A percentile compares a stretch with the other conserved stretches of the same genome.
Evolutionary conservation across 2,113 vertebrate species (phyloP).

Genomic region (Eclectus roratus): DNA sequence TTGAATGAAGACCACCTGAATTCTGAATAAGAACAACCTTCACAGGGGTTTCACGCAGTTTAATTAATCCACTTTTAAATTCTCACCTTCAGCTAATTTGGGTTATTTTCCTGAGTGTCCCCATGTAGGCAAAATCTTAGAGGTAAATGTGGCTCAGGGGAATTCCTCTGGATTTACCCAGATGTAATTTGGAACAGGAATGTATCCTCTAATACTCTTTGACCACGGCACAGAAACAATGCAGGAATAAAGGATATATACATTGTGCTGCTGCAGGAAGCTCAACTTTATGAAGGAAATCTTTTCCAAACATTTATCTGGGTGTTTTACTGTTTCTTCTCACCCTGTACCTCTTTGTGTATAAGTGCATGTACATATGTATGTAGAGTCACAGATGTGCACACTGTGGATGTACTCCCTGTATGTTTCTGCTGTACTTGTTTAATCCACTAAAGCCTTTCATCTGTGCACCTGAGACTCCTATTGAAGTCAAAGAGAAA

Average conservation of each 20-base stretch:
- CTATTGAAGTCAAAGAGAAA: not conserved
- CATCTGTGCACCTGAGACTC: not conserved
- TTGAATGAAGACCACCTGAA: conserved; percentile 66
- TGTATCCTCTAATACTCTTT: conserved; percentile 53
- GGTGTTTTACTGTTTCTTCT: not conserved
- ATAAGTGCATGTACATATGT: rapidly evolving
- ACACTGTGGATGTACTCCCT: rapidly evolving
- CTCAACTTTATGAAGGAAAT: not conserved
- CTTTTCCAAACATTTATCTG: not conserved
- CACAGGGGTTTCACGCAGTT: conserved; percentile 38
- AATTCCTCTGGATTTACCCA: conserved; percentile 52
- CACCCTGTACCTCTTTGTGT: not conserved
- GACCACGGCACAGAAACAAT: conserved; percentile 37
- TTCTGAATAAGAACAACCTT: conserved; percentile 66
- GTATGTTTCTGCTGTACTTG: not conserved
- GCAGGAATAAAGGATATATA: not conserved
- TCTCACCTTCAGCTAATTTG: conserved; percentile 62
- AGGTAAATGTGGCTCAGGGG: conserved; percentile 15
- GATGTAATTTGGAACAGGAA: conserved; percentile 60
- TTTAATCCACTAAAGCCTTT: not conserved
- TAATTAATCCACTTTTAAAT: conserved; percentile 67
- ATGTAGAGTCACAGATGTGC: rapidly evolving
- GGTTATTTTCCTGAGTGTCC: conserved; percentile 62
- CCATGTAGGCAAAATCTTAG: conserved; percentile 21
- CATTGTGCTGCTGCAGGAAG: not conserved